Evolutionary conservation across 2,888 invertebrate genomes (phyloP), one percentile per base, ranked within the genome.

Genomic region (Zeuzera pyrina): DNA sequence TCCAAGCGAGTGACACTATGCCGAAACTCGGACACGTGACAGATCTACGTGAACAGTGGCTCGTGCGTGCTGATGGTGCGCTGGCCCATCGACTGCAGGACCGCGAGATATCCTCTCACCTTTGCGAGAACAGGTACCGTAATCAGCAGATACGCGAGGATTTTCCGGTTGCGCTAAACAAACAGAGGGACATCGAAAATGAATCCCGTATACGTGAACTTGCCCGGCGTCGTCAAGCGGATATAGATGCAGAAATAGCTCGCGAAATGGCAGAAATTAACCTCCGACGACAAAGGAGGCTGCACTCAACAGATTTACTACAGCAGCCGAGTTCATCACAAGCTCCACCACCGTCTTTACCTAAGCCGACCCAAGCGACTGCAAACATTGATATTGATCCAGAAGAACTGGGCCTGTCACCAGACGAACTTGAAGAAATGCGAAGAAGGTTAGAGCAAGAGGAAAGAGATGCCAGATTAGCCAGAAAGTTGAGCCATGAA

Each of bases 141-240:
- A 84, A 84, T 47, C 83, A 83, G 43, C 83, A 77, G 49, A 84
- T 84, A 28, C 66, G 84, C 1, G 84, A 83, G 35, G 84, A 84
- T 45, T 84, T 83, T 34, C 84, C 84, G 0, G 65, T 84, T 7
- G 84, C 84, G 2, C 50, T 83, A 6, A 74, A 49, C 39, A 83
- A 81, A 37, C 84, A 84, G 44, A 56, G 69, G 8, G 77, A 59
- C 19, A 57, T 83, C 8, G 83, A 84, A 35, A 71, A 78, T 34
- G 79, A 81, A 36, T 62, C 72, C 1, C 62, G 61, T 2, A 27
- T 70, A 12, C 57, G 64, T 1, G 81, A 83, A 39, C 48, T 71
- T 12, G 62, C 74, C 10, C 70, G 72, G 1, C 67, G 66, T 4
- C 66, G 73, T 0, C 81, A 81, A 41, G 81, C 81, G 0, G 79